These are phyloP conservation scores for Muscicapa striata DNA, from an alignment of 2,797 vertebrate genomes.

Conservation along the genomic window DNA sequence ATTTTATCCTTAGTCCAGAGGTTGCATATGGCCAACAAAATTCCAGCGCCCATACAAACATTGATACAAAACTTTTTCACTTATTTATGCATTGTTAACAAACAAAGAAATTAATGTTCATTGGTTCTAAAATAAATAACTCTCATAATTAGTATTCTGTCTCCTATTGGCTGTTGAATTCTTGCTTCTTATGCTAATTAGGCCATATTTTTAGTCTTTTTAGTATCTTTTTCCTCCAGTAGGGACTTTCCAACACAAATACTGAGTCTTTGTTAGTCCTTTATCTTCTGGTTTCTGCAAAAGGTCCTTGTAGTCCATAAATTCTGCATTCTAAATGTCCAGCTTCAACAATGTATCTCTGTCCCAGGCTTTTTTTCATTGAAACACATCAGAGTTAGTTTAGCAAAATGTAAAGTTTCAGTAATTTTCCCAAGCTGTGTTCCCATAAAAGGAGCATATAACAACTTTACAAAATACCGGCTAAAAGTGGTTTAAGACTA, in stretches of 20 bases:
- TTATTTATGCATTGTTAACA: background rate
- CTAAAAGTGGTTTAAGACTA: background rate
- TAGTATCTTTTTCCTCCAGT: background rate
- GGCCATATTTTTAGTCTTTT: background rate
- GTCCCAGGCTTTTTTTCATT: background rate
- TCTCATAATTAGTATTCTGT: background rate
- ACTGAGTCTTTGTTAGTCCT: background rate
- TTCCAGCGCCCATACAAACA: background rate
- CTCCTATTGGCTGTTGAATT: background rate
- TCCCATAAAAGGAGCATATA: background rate
- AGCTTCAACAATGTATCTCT: background rate
- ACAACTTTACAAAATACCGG: background rate
- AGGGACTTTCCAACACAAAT: background rate
- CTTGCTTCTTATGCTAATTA: background rate
- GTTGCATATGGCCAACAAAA: background rate
- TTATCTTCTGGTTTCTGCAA: background rate
- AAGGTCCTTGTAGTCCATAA: background rate
- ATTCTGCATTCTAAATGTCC: background rate
- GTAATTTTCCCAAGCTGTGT: background rate
- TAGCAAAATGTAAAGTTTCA: background rate
- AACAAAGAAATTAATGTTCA: background rate
- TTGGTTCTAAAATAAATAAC: background rate
- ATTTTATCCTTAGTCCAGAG: background rate
- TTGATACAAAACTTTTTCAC: background rate
- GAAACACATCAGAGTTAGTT: background rate